Base-by-base conservation (phyloP, 2,888 invertebrate genomes). In the Phanerotoma sp. region DNA sequence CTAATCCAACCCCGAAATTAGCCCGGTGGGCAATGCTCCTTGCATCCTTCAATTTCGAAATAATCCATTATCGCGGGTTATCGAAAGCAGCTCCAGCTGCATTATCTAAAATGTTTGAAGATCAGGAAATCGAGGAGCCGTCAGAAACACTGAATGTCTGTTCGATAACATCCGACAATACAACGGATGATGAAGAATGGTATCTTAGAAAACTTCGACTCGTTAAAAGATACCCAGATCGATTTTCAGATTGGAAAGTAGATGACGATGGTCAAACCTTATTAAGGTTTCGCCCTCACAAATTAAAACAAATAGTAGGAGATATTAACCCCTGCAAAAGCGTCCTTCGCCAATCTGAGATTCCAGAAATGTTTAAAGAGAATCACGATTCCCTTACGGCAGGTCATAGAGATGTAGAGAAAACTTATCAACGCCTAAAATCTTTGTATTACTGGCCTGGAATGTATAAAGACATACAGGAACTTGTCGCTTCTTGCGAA, bases 391-490 rank as follows among this genome's bases (percentile, higher is more conserved):
- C 32, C 9, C 45, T 18, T n/a, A n/a, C n/a, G 21, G 46, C 45
- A 25, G 51, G 51, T 5, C 51, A 51, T 21, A 18, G 22, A 11
- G 51, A 51, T 5, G 22, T 45, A 4, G 25, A 44, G 4, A 47
- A 56, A 22, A 58, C 61, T 5, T 44, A 38, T 9, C 20, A 45
- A 16, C 10, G 50, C 5, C 33, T 63, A 6, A n/a, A 37, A 9
- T 5, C 38, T 21, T 5, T 32, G 1, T 58, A 55, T 45, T 49
- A 54, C 21, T 62, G 62, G 62, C 51, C 38, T 6, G 49, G 47
- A 1, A 49, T 62, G 42, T 38, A 25, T 2, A 5, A 33, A 7
- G 44, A 56, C 16, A 42, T 62, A 5, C 44, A 46, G 45, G 54
- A 3, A 22, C 20, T 1, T 63, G 62, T 40, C 51, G n/a, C 49